A percentile compares a stretch with the other conserved stretches of the same genome.
Evolutionary conservation across 2,888 invertebrate genomes (phyloP).

Genomic region (Punctoribates punctum): DNA sequence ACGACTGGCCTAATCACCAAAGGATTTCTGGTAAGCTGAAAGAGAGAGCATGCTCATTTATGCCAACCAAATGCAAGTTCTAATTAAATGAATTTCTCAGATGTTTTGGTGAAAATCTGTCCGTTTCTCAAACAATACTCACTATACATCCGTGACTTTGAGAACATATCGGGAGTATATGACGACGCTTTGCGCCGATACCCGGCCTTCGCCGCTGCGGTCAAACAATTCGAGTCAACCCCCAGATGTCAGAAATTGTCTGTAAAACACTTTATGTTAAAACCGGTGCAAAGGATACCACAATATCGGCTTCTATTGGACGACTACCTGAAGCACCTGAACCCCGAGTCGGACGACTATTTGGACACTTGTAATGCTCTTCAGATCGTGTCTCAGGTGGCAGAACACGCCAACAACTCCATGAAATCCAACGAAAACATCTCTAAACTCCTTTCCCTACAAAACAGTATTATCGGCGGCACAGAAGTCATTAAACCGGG

Average conservation of each 20-base stretch:
- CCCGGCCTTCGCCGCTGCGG: slow-evolving; percentile 56
- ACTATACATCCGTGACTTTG: slow-evolving; percentile 60
- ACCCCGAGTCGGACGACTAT: slow-evolving; percentile 57
- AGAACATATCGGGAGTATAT: slow-evolving; percentile 56
- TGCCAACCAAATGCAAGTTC: no score
- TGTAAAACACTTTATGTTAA: slow-evolving; percentile 64
- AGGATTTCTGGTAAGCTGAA: slow-evolving; percentile 48
- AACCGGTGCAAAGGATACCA: slow-evolving; percentile 66
- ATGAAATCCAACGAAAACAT: slow-evolving; percentile 60
- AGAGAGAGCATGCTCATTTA: no score
- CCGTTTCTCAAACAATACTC: slow-evolving; percentile 61
- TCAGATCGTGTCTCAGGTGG: slow-evolving; percentile 60
- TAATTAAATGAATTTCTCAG: no score
- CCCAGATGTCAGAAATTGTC: slow-evolving; percentile 56
- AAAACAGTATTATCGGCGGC: slow-evolving; percentile 55
- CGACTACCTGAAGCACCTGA: slow-evolving; percentile 61
- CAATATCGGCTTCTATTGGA: slow-evolving; percentile 63
- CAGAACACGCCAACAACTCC: slow-evolving; percentile 60
- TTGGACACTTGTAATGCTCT: slow-evolving; percentile 61
- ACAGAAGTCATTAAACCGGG: slow-evolving; percentile 60
- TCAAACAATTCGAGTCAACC: slow-evolving; percentile 58
- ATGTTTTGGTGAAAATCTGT: slow-evolving; percentile 61
- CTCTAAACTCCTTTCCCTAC: slow-evolving; percentile 59
- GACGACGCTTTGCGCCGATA: slow-evolving; percentile 58
- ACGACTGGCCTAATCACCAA: slow-evolving; percentile 54